Percentiles rank a stretch among this genome's conserved stretches.
Conservation (phyloP, 2,797 vertebrate genomes). For the Chaetophractus vellerosus region DNA sequence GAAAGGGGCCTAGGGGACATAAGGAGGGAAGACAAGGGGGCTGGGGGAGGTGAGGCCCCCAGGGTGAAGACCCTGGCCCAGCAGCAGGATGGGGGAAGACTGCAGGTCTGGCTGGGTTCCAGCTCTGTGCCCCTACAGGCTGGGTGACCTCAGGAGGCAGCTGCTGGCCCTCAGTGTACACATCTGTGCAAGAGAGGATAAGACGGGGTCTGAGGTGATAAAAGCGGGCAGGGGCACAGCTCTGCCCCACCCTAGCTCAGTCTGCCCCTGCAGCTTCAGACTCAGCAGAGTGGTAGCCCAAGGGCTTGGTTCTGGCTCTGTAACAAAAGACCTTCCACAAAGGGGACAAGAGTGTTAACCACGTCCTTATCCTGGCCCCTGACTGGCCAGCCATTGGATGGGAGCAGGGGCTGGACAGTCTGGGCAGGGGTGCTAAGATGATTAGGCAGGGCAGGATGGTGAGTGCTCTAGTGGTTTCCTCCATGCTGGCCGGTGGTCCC, state of each 20-base stretch:
- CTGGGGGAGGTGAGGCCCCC: background rate
- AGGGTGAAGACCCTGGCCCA: background rate
- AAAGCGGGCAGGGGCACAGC: background rate
- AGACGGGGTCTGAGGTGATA: conserved; percentile 28
- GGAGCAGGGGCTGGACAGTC: conserved; percentile 85
- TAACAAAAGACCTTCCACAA: conserved; percentile 59
- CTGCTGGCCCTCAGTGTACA: background rate
- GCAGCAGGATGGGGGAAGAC: background rate
- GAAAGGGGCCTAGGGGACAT: background rate
- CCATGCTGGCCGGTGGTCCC: conserved; percentile 90
- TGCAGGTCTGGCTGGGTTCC: background rate
- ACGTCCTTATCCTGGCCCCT: background rate
- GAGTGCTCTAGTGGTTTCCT: conserved; percentile 94
- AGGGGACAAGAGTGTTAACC: conserved; percentile 57
- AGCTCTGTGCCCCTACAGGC: background rate
- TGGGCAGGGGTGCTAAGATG: conserved; percentile 79
- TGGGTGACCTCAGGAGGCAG: conserved; percentile 21
- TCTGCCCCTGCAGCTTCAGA: conserved; percentile 3
- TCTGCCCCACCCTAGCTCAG: conserved; percentile 41
- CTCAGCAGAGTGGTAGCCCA: conserved; percentile 3
- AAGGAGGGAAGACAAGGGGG: background rate
- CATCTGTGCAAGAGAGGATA: background rate
- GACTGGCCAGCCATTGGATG: conserved; percentile 44
- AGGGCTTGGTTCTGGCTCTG: conserved; percentile 65
- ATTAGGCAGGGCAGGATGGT: background rate